Percentiles rank a stretch among this genome's conserved stretches.
Conservation (phyloP, 2,888 invertebrate species). For the Drosophila stalkeri region DNA sequence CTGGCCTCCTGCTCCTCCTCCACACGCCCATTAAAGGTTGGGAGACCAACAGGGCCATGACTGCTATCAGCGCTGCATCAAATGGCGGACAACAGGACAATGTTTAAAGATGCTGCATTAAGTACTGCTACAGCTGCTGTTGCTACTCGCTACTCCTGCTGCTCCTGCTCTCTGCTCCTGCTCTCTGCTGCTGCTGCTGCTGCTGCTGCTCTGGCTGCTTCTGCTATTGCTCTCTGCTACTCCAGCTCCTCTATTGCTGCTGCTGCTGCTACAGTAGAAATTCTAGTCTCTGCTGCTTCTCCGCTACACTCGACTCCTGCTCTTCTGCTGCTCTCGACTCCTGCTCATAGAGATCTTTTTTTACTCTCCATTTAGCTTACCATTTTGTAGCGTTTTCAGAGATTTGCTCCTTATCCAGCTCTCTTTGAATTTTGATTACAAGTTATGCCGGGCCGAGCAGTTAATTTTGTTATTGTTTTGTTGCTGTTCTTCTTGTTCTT, state of each 20-base stretch:
- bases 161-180: too few relatives aligned
- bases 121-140: slow-evolving; percentile 15
- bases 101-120: slow-evolving; percentile 17
- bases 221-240: too few relatives aligned
- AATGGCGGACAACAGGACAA: slow-evolving; percentile 26
- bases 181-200: too few relatives aligned
- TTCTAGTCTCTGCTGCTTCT: too few relatives aligned
- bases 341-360: not conserved
- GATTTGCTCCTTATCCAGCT: not conserved
- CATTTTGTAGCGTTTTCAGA: slow-evolving; percentile 28
- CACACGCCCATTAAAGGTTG: too few relatives aligned
- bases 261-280: too few relatives aligned
- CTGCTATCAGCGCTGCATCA: slow-evolving; percentile 37
- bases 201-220: too few relatives aligned
- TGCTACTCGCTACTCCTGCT: not conserved
- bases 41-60: not conserved
- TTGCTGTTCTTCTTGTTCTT: not conserved
- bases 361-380: slow-evolving; percentile 28
- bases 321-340: too few relatives aligned
- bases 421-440: slow-evolving; percentile 26
- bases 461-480: slow-evolving; percentile 4
- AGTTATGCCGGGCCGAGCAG: slow-evolving; percentile 7
- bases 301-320: too few relatives aligned
- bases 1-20: too few relatives aligned
- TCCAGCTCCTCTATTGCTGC: too few relatives aligned